A percentile compares a stretch with the other conserved stretches of the same genome.
Evolutionary conservation across 2,797 vertebrate species (phyloP).

Genomic region (Trachurus trachurus): DNA sequence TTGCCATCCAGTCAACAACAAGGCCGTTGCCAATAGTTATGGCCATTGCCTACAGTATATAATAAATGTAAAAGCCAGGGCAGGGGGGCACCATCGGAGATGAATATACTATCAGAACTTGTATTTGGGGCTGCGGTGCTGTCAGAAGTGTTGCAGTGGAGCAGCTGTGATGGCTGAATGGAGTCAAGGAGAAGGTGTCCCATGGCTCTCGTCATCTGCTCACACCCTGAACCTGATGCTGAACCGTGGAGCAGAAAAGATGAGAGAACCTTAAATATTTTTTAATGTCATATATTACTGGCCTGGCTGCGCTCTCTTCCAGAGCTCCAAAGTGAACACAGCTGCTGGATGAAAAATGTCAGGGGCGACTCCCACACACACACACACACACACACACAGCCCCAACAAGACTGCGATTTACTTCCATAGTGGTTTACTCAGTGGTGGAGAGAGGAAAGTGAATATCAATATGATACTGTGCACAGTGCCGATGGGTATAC

Average conservation of each 20-base stretch:
- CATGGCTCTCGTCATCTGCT: neutral
- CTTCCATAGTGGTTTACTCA: too few relatives aligned
- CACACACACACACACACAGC: neutral
- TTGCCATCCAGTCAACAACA: neutral
- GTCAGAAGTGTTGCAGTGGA: too few relatives aligned
- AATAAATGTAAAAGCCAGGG: too few relatives aligned
- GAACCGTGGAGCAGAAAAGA: neutral
- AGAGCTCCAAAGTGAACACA: conserved; percentile 11
- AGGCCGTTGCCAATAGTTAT: too few relatives aligned
- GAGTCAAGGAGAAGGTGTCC: neutral
- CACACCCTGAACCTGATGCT: neutral
- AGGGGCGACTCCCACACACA: neutral
- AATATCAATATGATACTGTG: too few relatives aligned
- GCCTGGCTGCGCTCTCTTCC: conserved; percentile 1
- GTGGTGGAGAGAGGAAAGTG: too few relatives aligned
- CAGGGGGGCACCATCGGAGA: too few relatives aligned
- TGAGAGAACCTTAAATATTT: neutral
- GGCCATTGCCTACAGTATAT: too few relatives aligned
- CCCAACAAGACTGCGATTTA: neutral
- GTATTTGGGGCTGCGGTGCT: too few relatives aligned
- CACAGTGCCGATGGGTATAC: too few relatives aligned
- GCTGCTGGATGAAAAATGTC: conserved; percentile 10
- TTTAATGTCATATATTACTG: neutral
- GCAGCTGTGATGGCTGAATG: too few relatives aligned
- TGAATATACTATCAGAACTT: too few relatives aligned